Evolutionary conservation across 2,113 vertebrate species (phyloP), one percentile per base, ranked within the genome.

Genomic region (Meleagris gallopavo): DNA sequence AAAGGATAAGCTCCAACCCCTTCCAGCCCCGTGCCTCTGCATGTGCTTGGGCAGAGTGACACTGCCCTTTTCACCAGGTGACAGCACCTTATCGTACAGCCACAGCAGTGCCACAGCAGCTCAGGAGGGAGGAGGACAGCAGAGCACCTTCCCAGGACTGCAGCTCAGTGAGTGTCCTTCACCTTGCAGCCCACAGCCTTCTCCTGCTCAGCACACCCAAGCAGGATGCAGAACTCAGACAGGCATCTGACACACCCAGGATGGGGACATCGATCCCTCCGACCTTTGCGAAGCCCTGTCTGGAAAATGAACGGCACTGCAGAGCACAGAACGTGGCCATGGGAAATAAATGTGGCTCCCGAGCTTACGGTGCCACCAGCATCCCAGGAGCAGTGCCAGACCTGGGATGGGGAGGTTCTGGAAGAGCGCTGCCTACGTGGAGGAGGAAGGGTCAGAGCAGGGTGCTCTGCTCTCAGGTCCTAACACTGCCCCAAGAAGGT

Each of bases 61-160:
- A 17, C 8, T 58, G 77, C 45, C 38, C 36, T 76, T 52, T 30
- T 12, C 74, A 13, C n/a, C 61, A 18, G 61, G 11, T 4, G 25
- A 58, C 76, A 36, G 55, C 60, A 6, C 52, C 86, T 48, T 27
- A 10, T 25, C 0, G 2, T 64, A 19, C 0, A 0, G 17, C 34
- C 52, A 61, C 70, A 38, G 52, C 9, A 3, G 45, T 6, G 27
- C 38, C 6, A 10, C 60, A 52, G 72, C 60, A 40, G n/a, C 40
- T 46, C 36, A 5, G 38, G 27, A 25, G 64, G 64, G 5, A 58
- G 71, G 45, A 22, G 62, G 78, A 50, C 74, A 83, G 65, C 74
- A 60, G 86, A 86, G 70, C 60, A 15, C 7, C 71, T 14, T 36
- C 30, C 45, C 13, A 13, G 6, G 55, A 52, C 7, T 38, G 52